Base-by-base conservation (phyloP, 23 tunicate genomes). In the Halocynthia roretzi region DNA sequence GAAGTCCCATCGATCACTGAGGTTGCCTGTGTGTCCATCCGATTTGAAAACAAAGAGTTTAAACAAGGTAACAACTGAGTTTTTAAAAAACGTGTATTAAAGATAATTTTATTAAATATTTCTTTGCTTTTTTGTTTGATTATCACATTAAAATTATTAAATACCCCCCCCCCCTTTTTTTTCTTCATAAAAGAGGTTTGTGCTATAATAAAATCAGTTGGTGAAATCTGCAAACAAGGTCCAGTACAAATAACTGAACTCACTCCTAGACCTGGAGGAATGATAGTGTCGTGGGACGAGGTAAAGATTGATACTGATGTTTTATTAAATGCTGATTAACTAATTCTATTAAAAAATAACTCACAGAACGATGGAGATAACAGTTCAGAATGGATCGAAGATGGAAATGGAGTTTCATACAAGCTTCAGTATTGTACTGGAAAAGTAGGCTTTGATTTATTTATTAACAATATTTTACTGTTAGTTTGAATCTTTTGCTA, bases 1-100 rank as follows among this genome's bases (percentile, higher is more conserved):
- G 98, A 92, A 62, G 92, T 92, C 7, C 98, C 98, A 22, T 72
- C 76, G 10, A 53, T 83, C 10, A 78, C 78, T 10, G 98, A 92
- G 66, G 98, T 92, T 48, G 85, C 87, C 58, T 82, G 85, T 61
- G 72, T 92, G 10, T 82, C 98, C 5, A 71, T 80, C 54, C 22
- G 51, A 17, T 84, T 83, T 50, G 67, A 79, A 53, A 64, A 74
- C 55, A 74, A 71, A 55, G 87, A 86, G n/a, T 75, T 86, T 72
- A 31, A 64, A 17, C 73, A 78, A 71, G 53, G 80, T 69, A 55
- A 82, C 5, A 56, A 6, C 14, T 56, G 66, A 49, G 74, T 87
- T 20, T n/a, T 84, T 5, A 63, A 70, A 40, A 48, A 10, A 8
- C 71, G 63, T 14, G 1, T 58, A n/a, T 58, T 1, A 58, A n/a